Evolutionary conservation across 2,888 invertebrate genomes (phyloP), one percentile per base, ranked within the genome.

Genomic region (Drosophila yooni): DNA sequence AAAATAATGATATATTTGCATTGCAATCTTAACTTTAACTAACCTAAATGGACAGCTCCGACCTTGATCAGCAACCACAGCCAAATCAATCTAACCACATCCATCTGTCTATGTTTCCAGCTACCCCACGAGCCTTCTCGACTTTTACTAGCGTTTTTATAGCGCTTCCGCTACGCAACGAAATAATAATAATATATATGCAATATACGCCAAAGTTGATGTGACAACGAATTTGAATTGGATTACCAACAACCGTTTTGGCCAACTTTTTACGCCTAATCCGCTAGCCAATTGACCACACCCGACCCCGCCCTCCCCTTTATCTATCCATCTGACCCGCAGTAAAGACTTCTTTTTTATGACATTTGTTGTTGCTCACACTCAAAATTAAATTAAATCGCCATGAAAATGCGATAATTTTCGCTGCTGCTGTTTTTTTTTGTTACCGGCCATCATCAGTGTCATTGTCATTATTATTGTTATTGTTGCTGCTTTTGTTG

Each of bases 321-420:
- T n/a, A 10, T 21, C 29, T 11, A 27, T 11, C 29, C 29, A 18
- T 56, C 15, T 34, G 34, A 27, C 33, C 18, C 5, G 6, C 34
- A 36, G 18, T 54, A 54, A 36, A 54, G n/a, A 38, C 36, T 27
- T 27, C 13, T 29, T 43, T 53, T 77, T 72, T 33, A 82, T 79
- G 57, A n/a, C 56, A 43, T 43, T 60, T 66, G 57, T 38, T 40
- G 51, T 69, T 67, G 63, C 63, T 62, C 72, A 66, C 81, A 80
- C 59, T 72, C 60, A 74, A 86, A 86, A 81, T 86, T 71, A 83
- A 86, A 90, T 88, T 78, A 83, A 86, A 76, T 58, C 76, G 58
- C 48, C 78, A 82, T 82, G 83, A 85, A 85, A 85, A 89, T 82
- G 74, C 74, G 72, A 62, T 74, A 74, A 79, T 79, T 82, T 74